These are phyloP conservation scores for Tenthredo livida DNA, from an alignment of 2,888 invertebrate genomes.

Conservation along the genomic window DNA sequence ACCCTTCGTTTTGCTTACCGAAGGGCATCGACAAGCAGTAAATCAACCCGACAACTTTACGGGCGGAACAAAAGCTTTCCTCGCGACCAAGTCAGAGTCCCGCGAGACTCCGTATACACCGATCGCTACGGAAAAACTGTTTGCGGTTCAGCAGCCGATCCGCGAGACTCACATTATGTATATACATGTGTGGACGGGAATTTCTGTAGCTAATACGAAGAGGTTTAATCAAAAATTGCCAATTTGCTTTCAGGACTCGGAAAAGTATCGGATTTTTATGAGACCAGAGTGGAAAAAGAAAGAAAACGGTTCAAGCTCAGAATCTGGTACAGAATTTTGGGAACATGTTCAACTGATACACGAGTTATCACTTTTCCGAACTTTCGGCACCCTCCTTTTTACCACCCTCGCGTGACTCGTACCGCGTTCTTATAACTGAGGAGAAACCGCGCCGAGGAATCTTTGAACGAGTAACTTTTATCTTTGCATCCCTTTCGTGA, in stretches of 20 bases:
- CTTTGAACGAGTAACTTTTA: constrained; percentile 39
- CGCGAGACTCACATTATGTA: background rate
- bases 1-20: constrained; percentile 52
- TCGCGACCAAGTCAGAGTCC: background rate
- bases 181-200: background rate
- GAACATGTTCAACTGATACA: background rate
- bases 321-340: background rate
- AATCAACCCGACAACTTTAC: constrained; percentile 54
- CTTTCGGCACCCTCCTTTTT: background rate
- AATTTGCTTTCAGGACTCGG: background rate
- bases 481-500: constrained; percentile 59
- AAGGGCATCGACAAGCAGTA: constrained; percentile 50
- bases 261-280: background rate
- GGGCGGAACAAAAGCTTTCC: constrained; percentile 49
- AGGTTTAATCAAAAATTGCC: background rate
- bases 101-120: background rate
- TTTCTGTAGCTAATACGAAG: background rate
- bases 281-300: background rate
- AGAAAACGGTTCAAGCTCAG: background rate
- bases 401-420: background rate
- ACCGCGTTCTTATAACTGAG: background rate
- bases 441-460: constrained; percentile 58
- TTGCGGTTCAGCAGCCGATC: background rate
- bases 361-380: background rate
- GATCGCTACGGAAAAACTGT: background rate